A percentile compares a stretch with the other conserved stretches of the same genome.
Evolutionary conservation across 2,888 invertebrate genomes (phyloP).

Genomic region (Meiosimyza platycephala): DNA sequence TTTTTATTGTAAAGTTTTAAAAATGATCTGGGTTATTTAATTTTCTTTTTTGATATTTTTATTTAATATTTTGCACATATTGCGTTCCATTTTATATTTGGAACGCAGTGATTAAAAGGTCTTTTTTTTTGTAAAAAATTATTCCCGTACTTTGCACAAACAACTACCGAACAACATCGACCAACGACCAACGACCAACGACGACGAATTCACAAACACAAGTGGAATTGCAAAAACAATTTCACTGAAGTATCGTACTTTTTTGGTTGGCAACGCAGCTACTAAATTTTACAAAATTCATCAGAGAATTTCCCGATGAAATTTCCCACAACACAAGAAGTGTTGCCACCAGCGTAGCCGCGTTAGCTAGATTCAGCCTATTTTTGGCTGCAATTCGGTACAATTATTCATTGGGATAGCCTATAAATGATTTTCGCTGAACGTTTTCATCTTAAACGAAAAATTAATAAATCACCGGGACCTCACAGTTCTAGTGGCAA

Average conservation of each 20-base stretch:
- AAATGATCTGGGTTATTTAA: neutral
- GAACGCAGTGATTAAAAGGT: neutral
- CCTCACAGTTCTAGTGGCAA: too few species aligned
- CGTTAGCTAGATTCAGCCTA: too few species aligned
- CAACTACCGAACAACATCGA: conserved; percentile 8
- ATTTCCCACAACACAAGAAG: too few species aligned
- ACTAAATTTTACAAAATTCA: too few species aligned
- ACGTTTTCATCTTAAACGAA: too few species aligned
- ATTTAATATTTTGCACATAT: neutral
- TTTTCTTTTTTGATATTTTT: neutral
- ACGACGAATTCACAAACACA: conserved; percentile 5
- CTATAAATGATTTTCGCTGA: too few species aligned
- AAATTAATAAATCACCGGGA: too few species aligned
- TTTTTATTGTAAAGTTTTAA: neutral
- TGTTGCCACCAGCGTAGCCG: too few species aligned
- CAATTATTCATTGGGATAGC: too few species aligned
- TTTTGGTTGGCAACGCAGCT: conserved; percentile 13
- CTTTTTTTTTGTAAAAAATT: neutral
- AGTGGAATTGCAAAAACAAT: conserved; percentile 16
- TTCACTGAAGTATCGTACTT: neutral
- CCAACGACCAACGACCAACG: conserved; percentile 7
- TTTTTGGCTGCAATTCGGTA: too few species aligned
- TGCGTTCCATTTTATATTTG: neutral
- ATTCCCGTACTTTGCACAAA: conserved; percentile 12
- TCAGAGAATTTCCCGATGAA: too few species aligned